Evolutionary conservation across 2,797 vertebrate species (phyloP).

Genomic region (Macropodus opercularis): DNA sequence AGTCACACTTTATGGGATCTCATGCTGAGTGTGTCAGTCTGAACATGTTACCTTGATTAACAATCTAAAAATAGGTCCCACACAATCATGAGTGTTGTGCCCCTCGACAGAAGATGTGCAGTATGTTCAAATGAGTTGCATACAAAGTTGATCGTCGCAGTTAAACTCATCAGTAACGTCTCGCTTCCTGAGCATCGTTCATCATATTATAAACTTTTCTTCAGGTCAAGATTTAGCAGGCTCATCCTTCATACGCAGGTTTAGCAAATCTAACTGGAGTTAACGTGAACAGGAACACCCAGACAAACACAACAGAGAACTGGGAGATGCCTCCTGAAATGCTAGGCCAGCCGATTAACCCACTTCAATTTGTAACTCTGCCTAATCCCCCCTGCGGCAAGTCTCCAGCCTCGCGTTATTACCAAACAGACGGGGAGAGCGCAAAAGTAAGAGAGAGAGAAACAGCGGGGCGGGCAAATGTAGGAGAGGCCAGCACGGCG

Average conservation of each 20-base stretch:
- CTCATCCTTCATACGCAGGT: not conserved
- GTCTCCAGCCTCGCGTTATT: conserved; percentile 46
- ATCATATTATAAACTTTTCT: too few relatives aligned
- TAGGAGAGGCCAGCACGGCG: not conserved
- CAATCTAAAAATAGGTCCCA: conserved; percentile 71
- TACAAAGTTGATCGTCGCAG: not conserved
- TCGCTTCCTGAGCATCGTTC: not conserved
- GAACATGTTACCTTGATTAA: conserved; percentile 74
- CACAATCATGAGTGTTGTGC: conserved; percentile 50
- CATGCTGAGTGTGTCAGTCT: conserved; percentile 66
- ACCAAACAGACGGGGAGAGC: conserved; percentile 38
- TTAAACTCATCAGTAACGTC: not conserved
- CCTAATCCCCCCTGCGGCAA: conserved; percentile 60
- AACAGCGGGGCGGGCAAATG: conserved; percentile 7
- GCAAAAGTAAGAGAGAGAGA: conserved; percentile 3
- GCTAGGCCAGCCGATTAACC: conserved; percentile 62
- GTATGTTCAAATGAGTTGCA: too few relatives aligned
- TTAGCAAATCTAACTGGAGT: not conserved
- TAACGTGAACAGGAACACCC: too few relatives aligned
- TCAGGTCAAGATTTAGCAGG: too few relatives aligned
- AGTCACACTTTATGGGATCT: conserved; percentile 65
- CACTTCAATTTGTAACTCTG: conserved; percentile 68
- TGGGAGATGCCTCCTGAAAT: conserved; percentile 44
- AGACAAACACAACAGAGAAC: conserved; percentile 34
- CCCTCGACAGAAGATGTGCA: conserved; percentile 25